Evolutionary conservation across 2,113 vertebrate species (phyloP).

Genomic region (Apteryx owenii): DNA sequence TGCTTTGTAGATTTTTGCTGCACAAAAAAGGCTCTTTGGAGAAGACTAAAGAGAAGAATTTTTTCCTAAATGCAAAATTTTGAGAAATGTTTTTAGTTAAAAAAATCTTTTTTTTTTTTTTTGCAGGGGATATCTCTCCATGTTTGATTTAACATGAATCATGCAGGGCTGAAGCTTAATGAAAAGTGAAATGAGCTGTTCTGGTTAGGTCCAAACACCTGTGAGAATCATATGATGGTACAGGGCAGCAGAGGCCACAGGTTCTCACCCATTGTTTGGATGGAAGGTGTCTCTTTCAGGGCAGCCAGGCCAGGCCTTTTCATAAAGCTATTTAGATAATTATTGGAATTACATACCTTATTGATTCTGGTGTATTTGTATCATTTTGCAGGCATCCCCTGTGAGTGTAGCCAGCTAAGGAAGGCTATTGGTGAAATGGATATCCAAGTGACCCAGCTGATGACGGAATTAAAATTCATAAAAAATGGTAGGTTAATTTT

Average conservation of each 20-base stretch:
- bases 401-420: constrained; percentile 92
- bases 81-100: neutral
- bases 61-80: neutral
- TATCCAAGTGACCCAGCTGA: constrained; percentile 90
- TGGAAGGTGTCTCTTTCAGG: neutral
- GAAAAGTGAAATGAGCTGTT: neutral
- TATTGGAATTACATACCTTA: neutral
- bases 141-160: neutral
- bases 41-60: neutral
- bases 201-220: neutral
- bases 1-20: neutral
- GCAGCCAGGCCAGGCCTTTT: neutral
- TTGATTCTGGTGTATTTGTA: neutral
- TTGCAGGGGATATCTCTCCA: neutral
- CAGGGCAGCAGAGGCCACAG: neutral
- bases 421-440: constrained; percentile 98
- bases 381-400: constrained; percentile 85
- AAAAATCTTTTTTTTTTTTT: neutral
- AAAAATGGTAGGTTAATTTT: constrained; percentile 89
- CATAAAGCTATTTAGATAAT: neutral
- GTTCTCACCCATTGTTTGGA: neutral
- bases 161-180: neutral
- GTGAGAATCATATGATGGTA: neutral
- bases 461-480: constrained; percentile 92
- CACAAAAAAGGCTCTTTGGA: neutral